These are phyloP conservation scores for Sigmodon hispidus DNA, from an alignment of 2,113 vertebrate species.

Conservation along the genomic window DNA sequence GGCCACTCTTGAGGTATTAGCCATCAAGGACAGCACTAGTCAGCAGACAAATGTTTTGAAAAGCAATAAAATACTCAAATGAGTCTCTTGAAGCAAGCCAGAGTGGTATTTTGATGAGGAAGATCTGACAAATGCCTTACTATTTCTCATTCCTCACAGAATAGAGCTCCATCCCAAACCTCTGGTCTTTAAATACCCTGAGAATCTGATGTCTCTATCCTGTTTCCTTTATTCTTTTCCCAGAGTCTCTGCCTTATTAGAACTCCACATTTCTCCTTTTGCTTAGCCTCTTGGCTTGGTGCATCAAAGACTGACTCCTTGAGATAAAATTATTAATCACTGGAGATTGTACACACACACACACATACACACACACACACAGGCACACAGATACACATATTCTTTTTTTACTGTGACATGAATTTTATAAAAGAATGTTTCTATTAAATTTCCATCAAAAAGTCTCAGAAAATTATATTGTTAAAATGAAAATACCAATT, in stretches of 20 bases:
- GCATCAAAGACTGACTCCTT: not conserved
- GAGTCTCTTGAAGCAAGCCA: not conserved
- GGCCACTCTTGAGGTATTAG: not conserved
- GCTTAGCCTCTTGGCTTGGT: not conserved
- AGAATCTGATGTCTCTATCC: not conserved
- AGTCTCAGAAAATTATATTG: conserved; percentile 33
- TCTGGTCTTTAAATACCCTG: not conserved
- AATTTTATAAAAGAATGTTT: conserved; percentile 39
- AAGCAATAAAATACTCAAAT: conserved; percentile 30
- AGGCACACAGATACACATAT: not conserved
- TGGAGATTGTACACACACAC: not conserved
- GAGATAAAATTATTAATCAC: not conserved
- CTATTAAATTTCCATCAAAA: conserved; percentile 15
- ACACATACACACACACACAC: not conserved
- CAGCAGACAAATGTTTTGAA: not conserved
- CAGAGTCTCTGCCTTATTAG: conserved; percentile 3
- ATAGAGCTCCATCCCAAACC: not conserved
- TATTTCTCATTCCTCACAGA: not conserved
- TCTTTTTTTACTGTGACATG: not conserved
- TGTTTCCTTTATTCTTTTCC: not conserved
- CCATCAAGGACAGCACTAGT: conserved; percentile 19
- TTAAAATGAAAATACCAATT: conserved; percentile 25
- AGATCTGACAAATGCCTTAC: not conserved
- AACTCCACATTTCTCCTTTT: not conserved
- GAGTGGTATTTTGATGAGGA: not conserved